Base-by-base conservation (phyloP, 1,140 invertebrate species). In the Drosophila sproati region DNA sequence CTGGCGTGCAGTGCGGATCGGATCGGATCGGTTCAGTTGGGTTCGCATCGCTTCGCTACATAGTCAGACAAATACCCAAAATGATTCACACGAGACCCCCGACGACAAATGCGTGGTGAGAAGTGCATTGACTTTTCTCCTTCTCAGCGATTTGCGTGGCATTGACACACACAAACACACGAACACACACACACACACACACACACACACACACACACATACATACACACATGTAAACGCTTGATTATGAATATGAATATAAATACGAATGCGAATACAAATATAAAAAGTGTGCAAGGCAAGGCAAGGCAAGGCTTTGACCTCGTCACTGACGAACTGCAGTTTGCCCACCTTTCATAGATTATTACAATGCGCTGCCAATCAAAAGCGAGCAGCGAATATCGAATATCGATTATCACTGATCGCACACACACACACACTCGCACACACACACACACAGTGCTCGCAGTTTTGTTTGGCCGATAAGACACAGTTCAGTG, bases 401-500 rank as follows among this genome's bases (percentile, higher is more conserved):
- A 20, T 20, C 20, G 20, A 20, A 20, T 20, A 28, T 56, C 37
- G 5, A 4, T 28, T 7, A 56, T 39, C 37, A 43, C 2, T 20
- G 37, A 10, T 7, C 20, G 12, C 12, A 12, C 8, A 35, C 35
- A 32, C 35, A 12, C 39, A 34, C n/a, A 20, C 31, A 47, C 45
- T 43, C 45, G 12, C 60, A 10, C 10, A n/a, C 12, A 29, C 41
- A 37, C 28, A n/a, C 41, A 34, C 12, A 7, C 39, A 48, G 29
- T 60, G 20, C 52, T 34, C 60, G 8, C 12, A 37, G 64, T 68
- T 68, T 50, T 35, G 48, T 73, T 71, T 75, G 73, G 45, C 73
- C 68, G 73, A 75, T 75, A 75, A 75, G 73, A 29, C 51, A 45
- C 59, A 55, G 73, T 75, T 75, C 68, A 70, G 12, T 70, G 68